Evolutionary conservation across 2,113 vertebrate genomes (phyloP).

Genomic region (Muntiacus muntjak): DNA sequence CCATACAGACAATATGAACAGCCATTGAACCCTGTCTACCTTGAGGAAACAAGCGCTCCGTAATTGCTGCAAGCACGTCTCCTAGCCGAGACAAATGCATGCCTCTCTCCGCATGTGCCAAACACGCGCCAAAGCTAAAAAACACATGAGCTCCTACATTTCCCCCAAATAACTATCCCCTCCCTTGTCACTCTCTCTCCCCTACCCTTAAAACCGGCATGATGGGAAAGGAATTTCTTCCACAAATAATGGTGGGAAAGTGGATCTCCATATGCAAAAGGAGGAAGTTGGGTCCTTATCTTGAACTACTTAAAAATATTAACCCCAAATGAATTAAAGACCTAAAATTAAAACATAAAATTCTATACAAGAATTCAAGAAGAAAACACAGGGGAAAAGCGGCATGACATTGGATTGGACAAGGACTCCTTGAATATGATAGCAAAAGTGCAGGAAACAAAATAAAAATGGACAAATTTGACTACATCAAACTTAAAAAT

Average conservation of each 20-base stretch:
- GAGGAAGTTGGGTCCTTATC: background rate
- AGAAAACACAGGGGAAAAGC: background rate
- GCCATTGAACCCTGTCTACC: background rate
- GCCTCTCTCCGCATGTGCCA: background rate
- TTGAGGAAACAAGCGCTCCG: background rate
- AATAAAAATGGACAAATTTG: background rate
- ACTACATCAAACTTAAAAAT: background rate
- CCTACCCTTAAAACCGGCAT: background rate
- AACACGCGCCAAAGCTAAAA: background rate
- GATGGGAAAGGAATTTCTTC: background rate
- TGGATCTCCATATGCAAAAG: background rate
- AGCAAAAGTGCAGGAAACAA: background rate
- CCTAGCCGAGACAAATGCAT: background rate
- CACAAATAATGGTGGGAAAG: background rate
- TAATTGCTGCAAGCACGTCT: background rate
- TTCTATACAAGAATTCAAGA: background rate
- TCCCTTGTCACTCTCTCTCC: background rate
- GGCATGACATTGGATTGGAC: background rate
- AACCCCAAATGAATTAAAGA: background rate
- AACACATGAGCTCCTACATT: background rate
- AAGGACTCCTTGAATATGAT: background rate
- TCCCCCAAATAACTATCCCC: background rate
- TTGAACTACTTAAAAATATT: background rate
- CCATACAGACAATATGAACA: background rate
- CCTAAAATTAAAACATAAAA: background rate